Evolutionary conservation across 2,113 vertebrate genomes (phyloP).

Genomic region (Grantiella picta): DNA sequence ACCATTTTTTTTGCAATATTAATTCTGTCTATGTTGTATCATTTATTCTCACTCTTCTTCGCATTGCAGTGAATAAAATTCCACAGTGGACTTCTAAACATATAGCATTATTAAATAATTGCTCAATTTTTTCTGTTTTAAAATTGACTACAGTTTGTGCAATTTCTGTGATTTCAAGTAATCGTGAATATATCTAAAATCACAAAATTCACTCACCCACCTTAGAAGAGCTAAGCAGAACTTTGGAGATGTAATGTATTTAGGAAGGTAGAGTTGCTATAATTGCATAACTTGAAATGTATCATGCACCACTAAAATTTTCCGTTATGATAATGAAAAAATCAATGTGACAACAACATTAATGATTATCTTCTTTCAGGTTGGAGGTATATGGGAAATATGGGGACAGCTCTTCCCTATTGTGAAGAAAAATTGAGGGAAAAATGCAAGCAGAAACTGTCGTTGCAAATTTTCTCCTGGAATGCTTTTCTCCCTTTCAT

Average conservation of each 20-base stretch:
- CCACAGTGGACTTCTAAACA: not conserved
- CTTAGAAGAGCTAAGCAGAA: not conserved
- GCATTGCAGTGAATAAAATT: not conserved
- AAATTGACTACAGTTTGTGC: not conserved
- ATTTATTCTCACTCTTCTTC: conserved; percentile 3
- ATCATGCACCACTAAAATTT: not conserved
- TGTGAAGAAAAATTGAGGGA: not conserved
- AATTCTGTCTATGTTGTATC: not conserved
- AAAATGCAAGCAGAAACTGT: not conserved
- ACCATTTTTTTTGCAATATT: conserved; percentile 17
- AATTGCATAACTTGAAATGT: not conserved
- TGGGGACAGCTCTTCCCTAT: not conserved
- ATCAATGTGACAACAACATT: not conserved
- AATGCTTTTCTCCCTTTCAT: not conserved
- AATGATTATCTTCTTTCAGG: not conserved
- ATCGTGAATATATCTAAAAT: not conserved
- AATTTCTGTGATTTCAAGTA: not conserved
- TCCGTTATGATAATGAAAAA: not conserved
- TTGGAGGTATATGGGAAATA: not conserved
- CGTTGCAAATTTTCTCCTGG: not conserved
- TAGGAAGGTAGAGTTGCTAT: not conserved
- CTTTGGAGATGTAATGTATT: not conserved
- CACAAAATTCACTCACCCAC: not conserved
- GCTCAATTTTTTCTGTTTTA: not conserved
- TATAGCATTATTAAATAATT: not conserved